Evolutionary conservation across 2,113 vertebrate species (phyloP).

Genomic region (Neotoma lepida): DNA sequence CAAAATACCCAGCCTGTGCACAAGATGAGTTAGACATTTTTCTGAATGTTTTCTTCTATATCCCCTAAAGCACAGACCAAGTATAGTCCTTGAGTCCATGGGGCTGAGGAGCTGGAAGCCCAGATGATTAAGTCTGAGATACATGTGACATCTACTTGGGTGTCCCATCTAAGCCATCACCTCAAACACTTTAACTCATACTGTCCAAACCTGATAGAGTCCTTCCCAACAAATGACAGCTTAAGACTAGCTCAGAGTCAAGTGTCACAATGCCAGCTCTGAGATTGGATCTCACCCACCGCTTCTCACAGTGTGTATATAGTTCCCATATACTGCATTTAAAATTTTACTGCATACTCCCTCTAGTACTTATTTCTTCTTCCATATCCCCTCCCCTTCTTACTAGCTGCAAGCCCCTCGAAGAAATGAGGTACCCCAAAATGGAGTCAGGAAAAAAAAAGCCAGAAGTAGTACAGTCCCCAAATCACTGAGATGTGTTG

Average conservation of each 20-base stretch:
- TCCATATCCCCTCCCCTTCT: neutral
- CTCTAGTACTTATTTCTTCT: neutral
- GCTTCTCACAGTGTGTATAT: neutral
- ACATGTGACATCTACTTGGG: no score
- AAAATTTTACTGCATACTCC: neutral
- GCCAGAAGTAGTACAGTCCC: rapidly evolving
- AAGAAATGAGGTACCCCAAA: neutral
- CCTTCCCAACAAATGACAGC: neutral
- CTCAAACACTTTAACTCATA: neutral
- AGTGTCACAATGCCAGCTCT: neutral
- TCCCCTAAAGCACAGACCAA: neutral
- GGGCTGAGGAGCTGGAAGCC: neutral
- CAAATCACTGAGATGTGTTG: rapidly evolving
- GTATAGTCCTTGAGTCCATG: neutral
- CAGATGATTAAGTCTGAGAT: neutral
- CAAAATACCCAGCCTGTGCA: neutral
- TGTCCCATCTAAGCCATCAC: neutral
- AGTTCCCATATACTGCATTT: neutral
- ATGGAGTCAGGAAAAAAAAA: neutral
- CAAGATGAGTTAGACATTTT: neutral
- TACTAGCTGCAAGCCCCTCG: neutral
- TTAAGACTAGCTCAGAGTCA: neutral
- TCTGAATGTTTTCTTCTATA: neutral
- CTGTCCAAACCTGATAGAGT: neutral
- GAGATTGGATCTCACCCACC: neutral